Base-by-base conservation (phyloP, 2,888 invertebrate species). In the Alloplasta piceator region DNA sequence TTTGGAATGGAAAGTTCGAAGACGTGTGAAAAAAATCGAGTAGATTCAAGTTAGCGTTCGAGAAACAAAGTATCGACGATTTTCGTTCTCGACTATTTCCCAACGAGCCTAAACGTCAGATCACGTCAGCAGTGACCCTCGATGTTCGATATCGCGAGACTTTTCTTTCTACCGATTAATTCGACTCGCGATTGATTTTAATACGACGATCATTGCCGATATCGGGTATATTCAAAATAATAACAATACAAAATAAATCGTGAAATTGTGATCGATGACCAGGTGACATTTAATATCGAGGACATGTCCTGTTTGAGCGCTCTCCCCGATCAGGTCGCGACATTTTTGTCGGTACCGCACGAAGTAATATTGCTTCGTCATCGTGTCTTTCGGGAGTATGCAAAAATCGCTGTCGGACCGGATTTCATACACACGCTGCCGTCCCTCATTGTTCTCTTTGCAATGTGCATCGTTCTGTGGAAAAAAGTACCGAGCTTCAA, bases 361-460 rank as follows among this genome's bases (percentile, higher is more conserved):
- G 88, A 91, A 68, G 79, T 91, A 46, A 68, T 90, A 3, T 76
- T 87, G 4, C 82, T 91, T 6, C 88, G 86, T 66, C 90, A 91
- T 80, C 86, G 84, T 12, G 91, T 91, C 36, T 89, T 89, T 73
- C 85, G 85, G 3, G 90, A 91, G 68, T 91, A 91, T 74, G 90
- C 87, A 6, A 91, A 87, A 83, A 85, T 88, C 63, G 89, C 90
- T 10, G 86, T 91, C 4, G 90, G 91, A 0, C 87, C 89, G 0
- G 91, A 91, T 71, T 91, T 91, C 48, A 88, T 90, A 12, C 91
- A 91, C 77, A 91, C 91, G 2, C 78, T 90, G 7, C 91, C 91
- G 0, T 89, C 91, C 0, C 80, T 90, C 10, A 75, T 91, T 5
- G 86, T 91, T n/a, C 70, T 90, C 7, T 72, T 78, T 0, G 86